Evolutionary conservation across 1,140 invertebrate genomes (phyloP), one percentile per base, ranked within the genome.

Genomic region (Galleria mellonella): DNA sequence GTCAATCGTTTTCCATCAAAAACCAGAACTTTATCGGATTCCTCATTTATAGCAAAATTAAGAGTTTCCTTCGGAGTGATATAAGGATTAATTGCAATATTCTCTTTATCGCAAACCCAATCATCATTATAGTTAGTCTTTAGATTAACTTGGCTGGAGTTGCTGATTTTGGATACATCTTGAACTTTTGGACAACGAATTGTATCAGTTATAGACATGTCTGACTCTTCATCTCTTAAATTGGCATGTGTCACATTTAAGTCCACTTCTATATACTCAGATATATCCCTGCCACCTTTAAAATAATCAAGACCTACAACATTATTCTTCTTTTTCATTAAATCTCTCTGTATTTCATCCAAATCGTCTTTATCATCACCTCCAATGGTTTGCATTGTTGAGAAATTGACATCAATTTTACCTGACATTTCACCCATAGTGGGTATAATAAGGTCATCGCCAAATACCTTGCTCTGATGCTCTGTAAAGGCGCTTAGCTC

Each of bases 121-220:
- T 79, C 68, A 8, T 54, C 56, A 27, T 57, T 46, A 1, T 36
- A 4, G 15, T 41, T 51, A n/a, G 39, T 27, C 35, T 61, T 69
- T 15, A 41, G 58, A 41, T 67, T 62, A 30, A 11, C 13, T 44
- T 54, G 32, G 9, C 43, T 39, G 0, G 56, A 57, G 5, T 7
- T 42, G 28, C 42, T 40, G 36, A 7, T 65, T 48, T 61, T 67
- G 1, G 62, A 41, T 1, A 63, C 49, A 15, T 64, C 53, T 15
- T 77, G 60, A 0, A 81, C 73, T 57, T 72, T 62, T 0, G 77
- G 71, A 53, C 55, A 71, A 1, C 49, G 60, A 10, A 83, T 50
- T 0, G 72, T 71, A 28, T 81, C 73, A 0, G 74, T 85, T 11
- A 82, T 73, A 3, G 72, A 77, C 75, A 83, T 82, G 38, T 85